These are phyloP conservation scores for Picathartes gymnocephalus DNA, from an alignment of 2,113 vertebrate genomes.

Conservation along the genomic window DNA sequence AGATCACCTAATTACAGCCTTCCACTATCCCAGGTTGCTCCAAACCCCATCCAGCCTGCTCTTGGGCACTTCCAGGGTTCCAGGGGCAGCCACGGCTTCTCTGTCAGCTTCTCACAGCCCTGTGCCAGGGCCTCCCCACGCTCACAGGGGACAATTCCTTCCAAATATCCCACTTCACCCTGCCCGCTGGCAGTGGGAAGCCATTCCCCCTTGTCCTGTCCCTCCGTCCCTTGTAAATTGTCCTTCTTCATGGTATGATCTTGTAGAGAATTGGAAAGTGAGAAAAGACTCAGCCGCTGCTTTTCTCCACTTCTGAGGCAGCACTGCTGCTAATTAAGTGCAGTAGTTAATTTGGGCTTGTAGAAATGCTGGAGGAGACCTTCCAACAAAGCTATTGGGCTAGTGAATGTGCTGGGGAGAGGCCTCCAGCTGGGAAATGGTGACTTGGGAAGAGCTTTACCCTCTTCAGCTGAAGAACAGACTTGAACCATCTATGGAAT, in stretches of 20 bases:
- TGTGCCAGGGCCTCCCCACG: neutral
- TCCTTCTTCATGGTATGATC: neutral
- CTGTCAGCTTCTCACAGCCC: neutral
- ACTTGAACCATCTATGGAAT: neutral
- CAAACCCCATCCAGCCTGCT: rapidly evolving
- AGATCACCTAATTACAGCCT: neutral
- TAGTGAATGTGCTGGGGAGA: neutral
- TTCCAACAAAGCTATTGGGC: neutral
- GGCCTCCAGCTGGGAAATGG: neutral
- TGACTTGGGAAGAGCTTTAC: neutral
- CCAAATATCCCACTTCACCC: neutral
- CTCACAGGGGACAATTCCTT: neutral
- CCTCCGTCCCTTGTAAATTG: neutral
- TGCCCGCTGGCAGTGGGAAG: neutral
- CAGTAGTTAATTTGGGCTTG: neutral
- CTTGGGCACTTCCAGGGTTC: neutral
- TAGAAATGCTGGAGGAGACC: neutral
- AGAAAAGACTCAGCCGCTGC: neutral
- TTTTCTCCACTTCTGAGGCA: neutral
- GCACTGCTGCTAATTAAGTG: neutral
- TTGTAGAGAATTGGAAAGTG: neutral
- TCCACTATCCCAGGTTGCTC: rapidly evolving
- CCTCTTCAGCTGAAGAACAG: neutral
- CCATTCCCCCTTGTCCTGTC: neutral
- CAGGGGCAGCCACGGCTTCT: neutral